Percentiles rank a stretch among this genome's conserved stretches.
Evolutionary conservation across 2,888 invertebrate species (phyloP).

Genomic region (Ormyrus nitidulus): DNA sequence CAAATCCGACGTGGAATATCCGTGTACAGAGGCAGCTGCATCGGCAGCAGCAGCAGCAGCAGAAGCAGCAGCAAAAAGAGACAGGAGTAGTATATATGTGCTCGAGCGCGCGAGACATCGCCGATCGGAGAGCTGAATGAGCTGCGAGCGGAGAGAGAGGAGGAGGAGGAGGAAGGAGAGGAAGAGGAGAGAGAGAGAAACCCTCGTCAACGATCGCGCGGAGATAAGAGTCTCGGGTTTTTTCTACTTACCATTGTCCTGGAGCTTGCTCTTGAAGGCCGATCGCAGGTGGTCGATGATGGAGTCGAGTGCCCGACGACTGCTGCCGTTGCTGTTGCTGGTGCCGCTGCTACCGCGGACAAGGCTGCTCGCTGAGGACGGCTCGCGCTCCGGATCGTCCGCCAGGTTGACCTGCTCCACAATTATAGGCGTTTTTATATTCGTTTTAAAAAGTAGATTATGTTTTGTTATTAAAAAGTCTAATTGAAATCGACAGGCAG

Average conservation of each 20-base stretch:
- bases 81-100: no score
- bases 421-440: background rate
- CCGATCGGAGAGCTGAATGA: background rate
- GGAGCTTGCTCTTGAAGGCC: conserved; percentile 55
- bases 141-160: background rate
- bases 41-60: no score
- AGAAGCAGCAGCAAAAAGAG: no score
- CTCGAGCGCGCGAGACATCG: background rate
- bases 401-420: conserved; percentile 71
- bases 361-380: conserved; percentile 69
- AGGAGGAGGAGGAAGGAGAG: background rate
- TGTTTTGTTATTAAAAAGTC: no score
- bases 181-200: background rate
- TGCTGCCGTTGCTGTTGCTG: conserved; percentile 65
- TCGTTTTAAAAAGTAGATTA: no score
- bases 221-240: background rate
- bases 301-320: conserved; percentile 71
- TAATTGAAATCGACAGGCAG: no score
- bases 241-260: conserved; percentile 70
- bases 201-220: background rate
- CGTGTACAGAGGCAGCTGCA: no score
- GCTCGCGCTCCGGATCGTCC: conserved; percentile 71
- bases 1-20: no score
- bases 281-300: conserved; percentile 73
- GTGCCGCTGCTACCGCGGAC: conserved; percentile 59